These are phyloP conservation scores for Callimorpha dominula DNA, from an alignment of 2,888 invertebrate genomes.

Conservation along the genomic window DNA sequence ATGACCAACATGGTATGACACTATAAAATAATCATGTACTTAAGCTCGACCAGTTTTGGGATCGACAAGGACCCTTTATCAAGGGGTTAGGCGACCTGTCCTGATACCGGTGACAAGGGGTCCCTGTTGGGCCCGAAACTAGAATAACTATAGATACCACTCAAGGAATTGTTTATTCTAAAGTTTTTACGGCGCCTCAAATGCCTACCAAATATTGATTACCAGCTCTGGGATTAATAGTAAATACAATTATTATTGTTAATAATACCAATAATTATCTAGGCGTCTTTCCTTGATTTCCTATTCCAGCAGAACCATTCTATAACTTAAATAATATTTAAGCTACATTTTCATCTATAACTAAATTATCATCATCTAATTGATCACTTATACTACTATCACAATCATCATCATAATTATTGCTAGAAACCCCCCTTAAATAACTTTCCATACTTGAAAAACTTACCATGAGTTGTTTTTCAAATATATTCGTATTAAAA, in stretches of 20 bases:
- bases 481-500: conserved; percentile 61
- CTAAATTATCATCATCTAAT: conserved; percentile 60
- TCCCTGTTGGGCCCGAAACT: no score
- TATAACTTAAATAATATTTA: conserved; percentile 17
- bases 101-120: no score
- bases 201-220: no score
- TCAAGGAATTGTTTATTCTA: no score
- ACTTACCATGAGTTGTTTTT: conserved; percentile 73
- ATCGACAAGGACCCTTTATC: no score
- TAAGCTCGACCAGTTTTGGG: no score
- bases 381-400: conserved; percentile 49
- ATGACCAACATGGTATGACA: no score
- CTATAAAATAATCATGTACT: no score
- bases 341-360: conserved; percentile 63
- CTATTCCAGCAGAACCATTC: conserved; percentile 24
- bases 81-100: no score
- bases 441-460: conserved; percentile 74
- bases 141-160: no score
- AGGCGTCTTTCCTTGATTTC: background rate
- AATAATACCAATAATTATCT: background rate
- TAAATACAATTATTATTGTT: background rate
- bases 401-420: conserved; percentile 33
- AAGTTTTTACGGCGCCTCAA: no score
- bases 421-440: conserved; percentile 61
- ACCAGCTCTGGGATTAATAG: no score